Evolutionary conservation across 2,888 invertebrate genomes (phyloP).

Genomic region (Drosophila melanosoma): DNA sequence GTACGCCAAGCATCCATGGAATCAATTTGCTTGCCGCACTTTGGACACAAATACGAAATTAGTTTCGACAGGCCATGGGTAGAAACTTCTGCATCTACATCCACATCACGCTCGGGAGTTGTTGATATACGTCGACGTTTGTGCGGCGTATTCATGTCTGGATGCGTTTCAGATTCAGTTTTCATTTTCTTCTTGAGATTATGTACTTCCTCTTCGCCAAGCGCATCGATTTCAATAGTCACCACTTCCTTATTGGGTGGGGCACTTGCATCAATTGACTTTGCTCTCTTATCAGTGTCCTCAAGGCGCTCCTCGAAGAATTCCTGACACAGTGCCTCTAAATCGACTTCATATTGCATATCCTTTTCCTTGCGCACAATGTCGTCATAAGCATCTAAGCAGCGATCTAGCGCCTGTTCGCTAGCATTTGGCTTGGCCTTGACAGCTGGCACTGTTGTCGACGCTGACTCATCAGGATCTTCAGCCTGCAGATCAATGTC

Average conservation of each 20-base stretch:
- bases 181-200: constrained; percentile 57
- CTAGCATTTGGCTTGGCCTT: constrained; percentile 45
- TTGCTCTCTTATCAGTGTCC: not conserved
- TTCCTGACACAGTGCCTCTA: constrained; percentile 64
- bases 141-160: constrained; percentile 1
- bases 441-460: not conserved
- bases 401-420: constrained; percentile 75
- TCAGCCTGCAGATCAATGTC: constrained; percentile 74
- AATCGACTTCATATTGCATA: constrained; percentile 34
- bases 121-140: constrained; percentile 50
- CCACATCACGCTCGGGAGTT: constrained; percentile 29
- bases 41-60: constrained; percentile 76
- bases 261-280: not conserved
- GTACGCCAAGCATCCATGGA: constrained; percentile 73
- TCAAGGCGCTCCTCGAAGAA: constrained; percentile 62
- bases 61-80: constrained; percentile 51
- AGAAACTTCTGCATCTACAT: constrained; percentile 42
- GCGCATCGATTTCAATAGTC: constrained; percentile 72
- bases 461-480: constrained; percentile 18
- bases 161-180: constrained; percentile 24
- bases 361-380: constrained; percentile 64
- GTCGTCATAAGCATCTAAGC: constrained; percentile 75
- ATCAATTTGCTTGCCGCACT: constrained; percentile 73
- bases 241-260: constrained; percentile 54
- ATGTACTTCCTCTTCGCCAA: constrained; percentile 69